Base-by-base conservation (phyloP, 2,797 vertebrate species). In the Muscicapa comitata region DNA sequence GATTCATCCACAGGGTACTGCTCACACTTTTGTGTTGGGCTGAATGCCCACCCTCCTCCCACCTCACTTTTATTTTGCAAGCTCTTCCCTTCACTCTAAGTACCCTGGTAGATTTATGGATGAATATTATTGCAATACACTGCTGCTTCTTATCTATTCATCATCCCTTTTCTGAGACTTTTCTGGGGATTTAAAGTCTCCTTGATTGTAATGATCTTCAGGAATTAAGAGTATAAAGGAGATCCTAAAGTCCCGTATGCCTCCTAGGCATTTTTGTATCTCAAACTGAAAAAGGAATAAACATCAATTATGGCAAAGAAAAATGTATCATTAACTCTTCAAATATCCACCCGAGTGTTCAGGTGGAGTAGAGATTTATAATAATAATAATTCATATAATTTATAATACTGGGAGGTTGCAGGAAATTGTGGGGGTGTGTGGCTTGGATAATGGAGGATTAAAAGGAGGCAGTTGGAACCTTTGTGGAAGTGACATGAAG, bases 201-300 rank as follows among this genome's bases (percentile, higher is more conserved):
- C 93, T 96, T 94, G 93, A 88, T 93, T 94, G 90, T 55, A 95
- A 82, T 88, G 91, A 95, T 93, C 94, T 91, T 93, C 94, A 94
- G 75, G 94, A 97, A 97, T 94, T 92, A 96, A 95, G 74, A 54
- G 29, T 88, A 96, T 96, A 83, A 93, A 96, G 74, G 53, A 93
- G 86, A 88, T 94, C 74, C 75, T 95, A 29, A 53, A 94, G 84
- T 78, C 92, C 81, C 21, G 23, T 55, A 71, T 75, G 88, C 79
- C 82, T 93, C 86, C 68, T 65, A 87, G 67, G 81, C 70, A 57
- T 63, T 94, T 86, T 91, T 90, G 40, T 84, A 53, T 63, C 62
- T 78, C 63, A 42, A 68, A 74, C 79, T 53, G 51, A 67, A 96
- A 73, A 74, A 65, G 28, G 57, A 91, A 19, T 91, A 91, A 96